Conservation (phyloP, 2,888 invertebrate species). For the Drosophila tanythrix region DNA sequence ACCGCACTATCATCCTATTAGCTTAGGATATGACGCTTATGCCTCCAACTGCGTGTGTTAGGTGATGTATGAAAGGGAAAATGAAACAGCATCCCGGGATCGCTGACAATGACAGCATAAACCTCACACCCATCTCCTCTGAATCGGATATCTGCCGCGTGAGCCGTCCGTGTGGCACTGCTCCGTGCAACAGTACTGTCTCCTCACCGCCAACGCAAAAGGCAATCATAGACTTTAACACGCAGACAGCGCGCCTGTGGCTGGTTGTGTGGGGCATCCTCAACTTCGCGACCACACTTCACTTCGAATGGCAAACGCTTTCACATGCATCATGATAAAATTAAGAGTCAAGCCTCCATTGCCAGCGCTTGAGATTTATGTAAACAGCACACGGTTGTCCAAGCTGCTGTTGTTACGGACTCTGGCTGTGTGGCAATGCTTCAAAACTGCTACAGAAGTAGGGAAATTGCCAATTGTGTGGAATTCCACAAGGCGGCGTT, state of each 20-base stretch:
- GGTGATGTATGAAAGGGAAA: constrained; percentile 21
- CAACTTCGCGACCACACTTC: constrained; percentile 20
- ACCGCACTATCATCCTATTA: constrained; percentile 8
- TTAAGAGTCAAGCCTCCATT: constrained; percentile 34
- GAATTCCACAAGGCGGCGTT: constrained; percentile 64
- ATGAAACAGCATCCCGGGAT: constrained; percentile 36
- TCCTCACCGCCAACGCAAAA: constrained; percentile 20
- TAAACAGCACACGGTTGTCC: constrained; percentile 42
- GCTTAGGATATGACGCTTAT: constrained; percentile 54
- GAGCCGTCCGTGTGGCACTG: constrained; percentile 55
- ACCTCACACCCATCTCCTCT: constrained; percentile 28
- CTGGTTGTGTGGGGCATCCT: constrained; percentile 26
- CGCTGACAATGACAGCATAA: constrained; percentile 34
- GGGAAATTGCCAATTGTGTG: constrained; percentile 63
- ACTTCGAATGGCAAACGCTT: constrained; percentile 33
- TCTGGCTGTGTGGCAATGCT: constrained; percentile 38
- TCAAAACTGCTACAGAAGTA: constrained; percentile 35
- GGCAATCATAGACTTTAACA: constrained; percentile 23
- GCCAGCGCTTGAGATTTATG: constrained; percentile 56
- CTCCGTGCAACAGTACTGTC: constrained; percentile 20
- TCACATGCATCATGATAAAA: constrained; percentile 59
- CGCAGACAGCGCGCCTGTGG: constrained; percentile 6
- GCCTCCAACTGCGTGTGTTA: constrained; percentile 63
- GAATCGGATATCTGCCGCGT: constrained; percentile 35
- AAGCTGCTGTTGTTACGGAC: constrained; percentile 25